Percentiles rank a stretch among this genome's conserved stretches.
Conservation (phyloP, 2,888 invertebrate species). For the Heteropelma amictum region DNA sequence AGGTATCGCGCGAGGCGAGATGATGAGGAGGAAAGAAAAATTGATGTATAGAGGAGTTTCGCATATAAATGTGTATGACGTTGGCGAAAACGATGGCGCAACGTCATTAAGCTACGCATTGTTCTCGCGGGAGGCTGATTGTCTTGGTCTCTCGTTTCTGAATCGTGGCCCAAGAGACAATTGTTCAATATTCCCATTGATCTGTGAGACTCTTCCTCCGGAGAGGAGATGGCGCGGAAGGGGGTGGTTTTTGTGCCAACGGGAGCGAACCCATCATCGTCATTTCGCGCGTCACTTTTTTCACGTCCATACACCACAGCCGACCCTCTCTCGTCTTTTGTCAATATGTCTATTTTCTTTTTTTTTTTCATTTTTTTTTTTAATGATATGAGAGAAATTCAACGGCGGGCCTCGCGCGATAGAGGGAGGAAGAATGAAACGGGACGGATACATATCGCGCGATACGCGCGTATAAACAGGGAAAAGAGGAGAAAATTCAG, state of each 20-base stretch:
- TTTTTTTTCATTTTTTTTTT: too few species aligned
- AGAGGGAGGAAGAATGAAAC: conserved; percentile 40
- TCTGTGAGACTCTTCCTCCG: conserved; percentile 73
- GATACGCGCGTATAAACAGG: conserved; percentile 12
- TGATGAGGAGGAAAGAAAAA: conserved; percentile 18
- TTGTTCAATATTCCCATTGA: conserved; percentile 78
- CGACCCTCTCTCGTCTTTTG: conserved; percentile 69
- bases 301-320: conserved; percentile 58
- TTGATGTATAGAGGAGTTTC: conserved; percentile 57
- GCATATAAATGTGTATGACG: too few species aligned
- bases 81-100: conserved; percentile 71
- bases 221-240: conserved; percentile 33
- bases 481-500: conserved; percentile 37
- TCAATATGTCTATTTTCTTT: conserved; percentile 77
- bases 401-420: conserved; percentile 6
- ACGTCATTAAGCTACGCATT: conserved; percentile 78
- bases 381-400: conserved; percentile 74
- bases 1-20: not conserved
- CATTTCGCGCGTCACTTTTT: conserved; percentile 54
- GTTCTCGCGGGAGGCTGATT: conserved; percentile 75
- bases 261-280: conserved; percentile 16
- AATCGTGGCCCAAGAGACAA: conserved; percentile 76
- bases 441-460: conserved; percentile 11
- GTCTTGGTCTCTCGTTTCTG: conserved; percentile 77
- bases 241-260: not conserved